Evolutionary conservation across 2,797 vertebrate genomes (phyloP).

Genomic region (Halcyon badia): DNA sequence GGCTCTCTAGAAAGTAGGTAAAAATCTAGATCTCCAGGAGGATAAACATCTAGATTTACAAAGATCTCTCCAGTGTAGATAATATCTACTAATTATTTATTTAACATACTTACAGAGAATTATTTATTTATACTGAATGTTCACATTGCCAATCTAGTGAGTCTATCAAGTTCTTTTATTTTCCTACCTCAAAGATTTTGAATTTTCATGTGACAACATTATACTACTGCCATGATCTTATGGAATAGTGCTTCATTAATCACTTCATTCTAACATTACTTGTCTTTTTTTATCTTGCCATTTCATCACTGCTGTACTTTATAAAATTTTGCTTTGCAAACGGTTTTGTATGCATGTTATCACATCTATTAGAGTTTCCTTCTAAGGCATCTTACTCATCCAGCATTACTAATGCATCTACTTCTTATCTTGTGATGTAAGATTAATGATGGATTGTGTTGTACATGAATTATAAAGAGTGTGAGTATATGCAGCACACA

Average conservation of each 20-base stretch:
- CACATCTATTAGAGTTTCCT: neutral
- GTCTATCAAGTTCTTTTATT: neutral
- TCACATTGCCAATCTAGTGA: neutral
- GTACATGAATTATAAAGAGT: neutral
- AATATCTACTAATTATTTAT: neutral
- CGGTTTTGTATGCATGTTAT: neutral
- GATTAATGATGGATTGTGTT: conserved; percentile 43
- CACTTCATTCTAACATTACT: neutral
- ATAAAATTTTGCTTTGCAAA: conserved; percentile 13
- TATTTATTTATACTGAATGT: neutral
- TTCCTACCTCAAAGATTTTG: neutral
- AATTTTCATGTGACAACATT: neutral
- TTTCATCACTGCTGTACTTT: neutral
- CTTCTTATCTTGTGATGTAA: conserved; percentile 26
- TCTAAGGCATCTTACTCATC: conserved; percentile 7
- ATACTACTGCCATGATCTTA: neutral
- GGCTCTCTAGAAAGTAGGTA: neutral
- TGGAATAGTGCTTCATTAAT: neutral
- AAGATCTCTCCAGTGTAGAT: neutral
- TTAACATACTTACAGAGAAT: neutral
- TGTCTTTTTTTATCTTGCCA: neutral
- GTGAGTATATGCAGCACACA: neutral
- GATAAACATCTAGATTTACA: neutral
- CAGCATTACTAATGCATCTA: neutral
- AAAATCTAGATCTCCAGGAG: neutral